Percentiles rank a stretch among this genome's conserved stretches.
These are phyloP conservation scores for Eurytoma adleriae DNA, from an alignment of 2,888 invertebrate species.

Conservation along the genomic window DNA sequence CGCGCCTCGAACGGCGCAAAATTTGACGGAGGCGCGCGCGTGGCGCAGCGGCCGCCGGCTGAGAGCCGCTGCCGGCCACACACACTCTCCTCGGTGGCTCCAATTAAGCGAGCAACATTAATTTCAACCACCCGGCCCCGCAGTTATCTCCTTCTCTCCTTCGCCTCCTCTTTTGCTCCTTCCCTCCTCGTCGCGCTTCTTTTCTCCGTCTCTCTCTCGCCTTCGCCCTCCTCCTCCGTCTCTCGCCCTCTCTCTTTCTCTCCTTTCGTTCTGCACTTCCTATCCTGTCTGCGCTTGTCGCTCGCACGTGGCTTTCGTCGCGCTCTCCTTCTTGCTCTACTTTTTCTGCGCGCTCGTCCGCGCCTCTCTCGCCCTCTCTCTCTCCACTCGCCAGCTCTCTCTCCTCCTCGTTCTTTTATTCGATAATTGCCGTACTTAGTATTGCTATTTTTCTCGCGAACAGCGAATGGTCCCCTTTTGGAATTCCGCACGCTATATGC, in stretches of 20 bases:
- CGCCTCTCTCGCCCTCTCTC: slow-evolving; percentile 66
- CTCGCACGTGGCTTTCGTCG: slow-evolving; percentile 48
- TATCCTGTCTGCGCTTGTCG: slow-evolving; percentile 49
- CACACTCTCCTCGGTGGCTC: slow-evolving; percentile 74
- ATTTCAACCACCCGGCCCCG: slow-evolving; percentile 74
- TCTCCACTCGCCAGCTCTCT: slow-evolving; percentile 65
- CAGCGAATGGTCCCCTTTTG: neutral
- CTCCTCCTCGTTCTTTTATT: neutral
- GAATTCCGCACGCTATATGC: neutral
- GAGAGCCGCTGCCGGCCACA: slow-evolving; percentile 73
- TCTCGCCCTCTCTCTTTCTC: slow-evolving; percentile 54
- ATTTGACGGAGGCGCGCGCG: neutral
- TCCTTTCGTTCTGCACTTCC: slow-evolving; percentile 48
- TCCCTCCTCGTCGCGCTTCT: slow-evolving; percentile 21
- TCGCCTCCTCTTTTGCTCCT: slow-evolving; percentile 1
- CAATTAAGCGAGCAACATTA: slow-evolving; percentile 76
- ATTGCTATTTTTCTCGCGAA: neutral
- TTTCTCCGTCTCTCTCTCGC: slow-evolving; percentile 25
- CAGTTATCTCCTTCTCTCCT: slow-evolving; percentile 45
- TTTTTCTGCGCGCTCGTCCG: slow-evolving; percentile 25
- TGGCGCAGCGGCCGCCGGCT: slow-evolving; percentile 57
- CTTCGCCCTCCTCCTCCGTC: slow-evolving; percentile 20
- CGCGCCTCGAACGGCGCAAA: neutral
- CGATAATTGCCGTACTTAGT: slow-evolving; percentile 42
- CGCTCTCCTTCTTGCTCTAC: slow-evolving; percentile 35